These are phyloP conservation scores for Teleiodes luculella DNA, from an alignment of 2,888 invertebrate species.

Conservation along the genomic window DNA sequence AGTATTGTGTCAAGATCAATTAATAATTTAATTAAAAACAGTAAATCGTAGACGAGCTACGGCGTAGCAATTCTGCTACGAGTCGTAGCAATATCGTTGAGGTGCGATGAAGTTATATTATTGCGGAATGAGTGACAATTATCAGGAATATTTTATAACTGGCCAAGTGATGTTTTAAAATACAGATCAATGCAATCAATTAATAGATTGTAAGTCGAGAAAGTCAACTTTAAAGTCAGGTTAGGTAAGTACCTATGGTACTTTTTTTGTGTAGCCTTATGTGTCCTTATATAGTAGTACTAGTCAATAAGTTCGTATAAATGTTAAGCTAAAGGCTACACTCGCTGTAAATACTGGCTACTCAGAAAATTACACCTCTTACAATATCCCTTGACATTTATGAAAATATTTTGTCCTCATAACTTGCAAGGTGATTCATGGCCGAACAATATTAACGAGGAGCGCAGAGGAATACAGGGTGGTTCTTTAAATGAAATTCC, in stretches of 20 bases:
- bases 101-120: no score
- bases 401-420: not conserved
- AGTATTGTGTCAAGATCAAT: no score
- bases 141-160: no score
- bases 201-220: no score
- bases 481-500: conserved; percentile 74
- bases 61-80: conserved; percentile 6
- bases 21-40: not conserved
- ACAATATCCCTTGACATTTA: not conserved
- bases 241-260: no score
- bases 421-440: conserved; percentile 54
- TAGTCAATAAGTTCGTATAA: not conserved
- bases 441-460: conserved; percentile 57
- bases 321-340: not conserved
- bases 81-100: not conserved
- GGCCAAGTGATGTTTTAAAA: no score
- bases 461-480: conserved; percentile 40
- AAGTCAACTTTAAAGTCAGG: no score
- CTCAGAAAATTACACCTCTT: not conserved
- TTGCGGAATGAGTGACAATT: no score
- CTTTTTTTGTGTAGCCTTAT: no score
- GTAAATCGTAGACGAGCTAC: not conserved
- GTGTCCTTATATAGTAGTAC: not conserved
- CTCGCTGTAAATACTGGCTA: not conserved
- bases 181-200: no score